Base-by-base conservation (phyloP, 2,797 vertebrate genomes). In the Apodemus agrarius region DNA sequence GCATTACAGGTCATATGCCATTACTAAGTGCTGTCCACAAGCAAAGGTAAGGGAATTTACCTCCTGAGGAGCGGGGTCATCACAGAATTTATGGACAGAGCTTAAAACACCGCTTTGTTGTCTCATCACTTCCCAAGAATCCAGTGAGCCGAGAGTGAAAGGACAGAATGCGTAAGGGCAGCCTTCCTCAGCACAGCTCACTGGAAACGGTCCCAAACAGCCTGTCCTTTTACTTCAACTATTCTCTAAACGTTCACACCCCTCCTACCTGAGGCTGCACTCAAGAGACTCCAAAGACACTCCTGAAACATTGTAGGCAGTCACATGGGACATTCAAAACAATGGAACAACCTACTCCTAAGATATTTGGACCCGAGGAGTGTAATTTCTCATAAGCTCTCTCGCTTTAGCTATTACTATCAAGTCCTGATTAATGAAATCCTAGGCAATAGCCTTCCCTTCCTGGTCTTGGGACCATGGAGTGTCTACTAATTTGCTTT, bases 291-390 rank as follows among this genome's bases (percentile, higher is more conserved):
- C 52, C 59, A 37, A 75, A 10, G 21, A 63, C 49, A 87, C 43
- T 75, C 54, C 61, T 89, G 57, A 91, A 89, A 69, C 75, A 84
- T 26, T 76, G 46, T 37, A 95, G 29, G 52, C 43, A 65, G 19
- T 59, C 61, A 89, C 61, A 96, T 88, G 87, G n/a, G 72, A 81
- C 87, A 88, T 72, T 67, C 72, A 92, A 91, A 92, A 75, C 24
- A 93, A 69, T 3, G 57, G 72, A 91, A 89, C 11, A 87, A 86
- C 34, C 40, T 93, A 92, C 7, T 95, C 43, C 34, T 86, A 93
- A 90, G 29, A 67, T 40, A 76, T 54, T 72, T 75, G 86, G 54
- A 75, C 31, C 75, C 46, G n/a, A 86, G 83, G n/a, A 91, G 69
- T 94, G n/a, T 59, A 90, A 93, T 10, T 1, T 37, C 75, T 11